These are phyloP conservation scores for Onychostoma macrolepis DNA, from an alignment of 2,113 vertebrate genomes.

Conservation along the genomic window DNA sequence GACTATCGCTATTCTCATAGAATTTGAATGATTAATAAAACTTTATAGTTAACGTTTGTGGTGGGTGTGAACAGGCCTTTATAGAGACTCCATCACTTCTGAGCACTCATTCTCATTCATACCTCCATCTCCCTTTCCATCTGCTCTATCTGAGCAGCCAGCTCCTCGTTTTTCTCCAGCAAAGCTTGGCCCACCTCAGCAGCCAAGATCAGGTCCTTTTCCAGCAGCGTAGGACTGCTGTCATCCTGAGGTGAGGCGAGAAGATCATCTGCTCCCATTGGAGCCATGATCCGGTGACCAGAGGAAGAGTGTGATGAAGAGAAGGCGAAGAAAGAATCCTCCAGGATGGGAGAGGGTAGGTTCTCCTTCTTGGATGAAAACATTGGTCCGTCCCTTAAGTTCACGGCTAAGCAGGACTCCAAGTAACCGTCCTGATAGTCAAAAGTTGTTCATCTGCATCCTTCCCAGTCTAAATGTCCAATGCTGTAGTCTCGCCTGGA, in stretches of 20 bases:
- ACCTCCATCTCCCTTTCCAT: slow-evolving; percentile 75
- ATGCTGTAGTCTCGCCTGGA: neutral
- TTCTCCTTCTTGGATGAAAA: slow-evolving; percentile 70
- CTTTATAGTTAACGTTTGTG: neutral
- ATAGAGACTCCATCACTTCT: neutral
- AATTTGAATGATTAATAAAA: neutral
- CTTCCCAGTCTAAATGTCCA: neutral
- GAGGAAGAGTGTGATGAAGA: slow-evolving; percentile 67
- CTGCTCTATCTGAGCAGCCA: slow-evolving; percentile 70
- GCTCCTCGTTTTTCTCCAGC: slow-evolving; percentile 79
- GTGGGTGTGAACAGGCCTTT: neutral
- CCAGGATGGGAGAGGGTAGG: slow-evolving; percentile 73
- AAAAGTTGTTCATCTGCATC: slow-evolving; percentile 13
- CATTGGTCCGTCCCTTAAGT: slow-evolving; percentile 55
- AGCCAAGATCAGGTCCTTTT: slow-evolving; percentile 78
- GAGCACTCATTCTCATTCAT: neutral
- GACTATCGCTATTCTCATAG: neutral
- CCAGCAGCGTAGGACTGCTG: slow-evolving; percentile 59
- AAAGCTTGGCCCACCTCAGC: slow-evolving; percentile 80
- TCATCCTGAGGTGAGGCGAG: slow-evolving; percentile 56
- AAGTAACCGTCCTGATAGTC: slow-evolving; percentile 3
- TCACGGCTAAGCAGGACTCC: neutral
- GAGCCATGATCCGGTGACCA: slow-evolving; percentile 46
- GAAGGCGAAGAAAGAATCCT: slow-evolving; percentile 80
- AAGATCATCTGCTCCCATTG: slow-evolving; percentile 59